A percentile compares a stretch with the other conserved stretches of the same genome.
These are phyloP conservation scores for Laothoe populi DNA, from an alignment of 2,888 invertebrate species.

Conservation along the genomic window DNA sequence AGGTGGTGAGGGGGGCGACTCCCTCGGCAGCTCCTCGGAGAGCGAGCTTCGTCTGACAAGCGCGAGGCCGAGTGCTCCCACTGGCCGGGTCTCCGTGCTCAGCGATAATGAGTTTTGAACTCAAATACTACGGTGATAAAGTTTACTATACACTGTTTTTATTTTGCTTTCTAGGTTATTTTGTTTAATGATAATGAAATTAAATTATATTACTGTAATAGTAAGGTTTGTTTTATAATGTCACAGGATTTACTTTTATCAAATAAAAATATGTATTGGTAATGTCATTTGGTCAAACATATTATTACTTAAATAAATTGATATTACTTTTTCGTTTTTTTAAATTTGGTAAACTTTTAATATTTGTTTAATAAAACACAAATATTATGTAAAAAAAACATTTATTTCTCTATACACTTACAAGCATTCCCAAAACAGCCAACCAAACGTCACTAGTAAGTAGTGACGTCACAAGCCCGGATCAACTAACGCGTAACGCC, in stretches of 20 bases:
- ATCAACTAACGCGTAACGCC: not conserved
- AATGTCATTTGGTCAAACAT: too few species aligned
- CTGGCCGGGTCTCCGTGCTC: conserved; percentile 60
- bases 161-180: not conserved
- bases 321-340: too few species aligned
- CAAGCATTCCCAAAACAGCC: conserved; percentile 29
- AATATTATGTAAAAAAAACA: conserved; percentile 27
- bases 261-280: not conserved
- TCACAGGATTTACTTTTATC: not conserved
- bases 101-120: conserved; percentile 80
- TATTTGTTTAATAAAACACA: conserved; percentile 27
- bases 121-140: not conserved
- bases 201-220: too few species aligned
- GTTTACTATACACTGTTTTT: not conserved
- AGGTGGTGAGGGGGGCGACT: conserved; percentile 50
- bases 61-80: conserved; percentile 58
- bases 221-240: conserved; percentile 1
- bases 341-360: too few species aligned
- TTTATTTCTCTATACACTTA: conserved; percentile 36
- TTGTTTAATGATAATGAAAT: not conserved
- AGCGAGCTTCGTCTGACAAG: conserved; percentile 72
- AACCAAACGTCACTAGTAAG: not conserved
- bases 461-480: conserved; percentile 8
- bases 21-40: conserved; percentile 75
- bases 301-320: too few species aligned